These are phyloP conservation scores for Panagrolaimus sp. DNA, from an alignment of 1,140 invertebrate genomes.

Conservation along the genomic window DNA sequence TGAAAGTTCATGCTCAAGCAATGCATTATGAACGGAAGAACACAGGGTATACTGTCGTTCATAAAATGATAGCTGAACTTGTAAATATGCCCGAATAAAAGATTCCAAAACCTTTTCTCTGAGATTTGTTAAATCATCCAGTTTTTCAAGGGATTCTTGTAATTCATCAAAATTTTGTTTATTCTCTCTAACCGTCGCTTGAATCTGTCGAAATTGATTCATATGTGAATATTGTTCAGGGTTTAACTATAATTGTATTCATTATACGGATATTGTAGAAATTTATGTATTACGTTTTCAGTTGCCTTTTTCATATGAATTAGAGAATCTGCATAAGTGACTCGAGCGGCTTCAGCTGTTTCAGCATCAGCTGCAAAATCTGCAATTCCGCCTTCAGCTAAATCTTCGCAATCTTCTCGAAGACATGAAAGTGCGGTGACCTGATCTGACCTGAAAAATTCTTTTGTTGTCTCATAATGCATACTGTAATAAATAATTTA, in stretches of 20 bases:
- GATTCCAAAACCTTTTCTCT: slow-evolving; percentile 1
- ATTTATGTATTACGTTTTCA: not conserved
- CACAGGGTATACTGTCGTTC: slow-evolving; percentile 2
- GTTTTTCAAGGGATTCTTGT: not conserved
- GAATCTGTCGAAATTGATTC: slow-evolving; percentile 6
- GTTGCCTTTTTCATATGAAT: slow-evolving; percentile 4
- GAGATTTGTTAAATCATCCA: not conserved
- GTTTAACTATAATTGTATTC: slow-evolving; percentile 3
- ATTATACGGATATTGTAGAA: not conserved
- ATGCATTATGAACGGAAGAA: not conserved
- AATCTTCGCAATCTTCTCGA: slow-evolving; percentile 5
- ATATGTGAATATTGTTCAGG: slow-evolving; percentile 8
- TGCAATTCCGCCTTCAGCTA: not conserved
- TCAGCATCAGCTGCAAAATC: not conserved
- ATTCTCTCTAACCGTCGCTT: not conserved
- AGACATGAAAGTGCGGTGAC: not conserved
- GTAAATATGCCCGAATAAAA: not conserved
- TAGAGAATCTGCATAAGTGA: not conserved
- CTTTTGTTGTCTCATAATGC: too few species aligned
- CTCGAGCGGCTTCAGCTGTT: not conserved
- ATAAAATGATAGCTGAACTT: not conserved
- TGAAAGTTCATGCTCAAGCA: slow-evolving; percentile 3
- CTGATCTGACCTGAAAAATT: not conserved
- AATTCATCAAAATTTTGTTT: slow-evolving; percentile 8
- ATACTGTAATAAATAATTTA: too few species aligned